phyloP scores from a whole-genome alignment of 2,797 vertebrate genomes.

The Myotis planiceps region DNA sequence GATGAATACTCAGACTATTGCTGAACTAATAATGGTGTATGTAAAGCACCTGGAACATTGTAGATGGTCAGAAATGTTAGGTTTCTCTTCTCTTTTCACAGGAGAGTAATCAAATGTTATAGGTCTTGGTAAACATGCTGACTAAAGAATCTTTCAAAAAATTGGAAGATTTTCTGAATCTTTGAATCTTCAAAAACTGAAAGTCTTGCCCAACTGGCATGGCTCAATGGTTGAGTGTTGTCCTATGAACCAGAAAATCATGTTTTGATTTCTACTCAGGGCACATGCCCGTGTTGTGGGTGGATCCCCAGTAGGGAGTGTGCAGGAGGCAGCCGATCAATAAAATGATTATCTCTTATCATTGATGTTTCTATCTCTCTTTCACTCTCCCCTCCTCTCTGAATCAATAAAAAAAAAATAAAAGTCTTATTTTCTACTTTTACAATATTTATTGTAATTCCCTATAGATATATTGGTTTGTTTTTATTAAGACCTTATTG shows the following conservation, averaged over 20 bases:
- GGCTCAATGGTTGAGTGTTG: too few species aligned
- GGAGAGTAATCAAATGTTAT: background rate
- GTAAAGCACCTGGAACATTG: background rate
- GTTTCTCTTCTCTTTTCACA: background rate
- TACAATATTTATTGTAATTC: background rate
- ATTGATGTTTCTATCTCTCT: too few species aligned
- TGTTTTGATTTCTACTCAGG: too few species aligned
- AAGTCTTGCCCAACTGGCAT: background rate
- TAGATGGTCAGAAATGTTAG: background rate
- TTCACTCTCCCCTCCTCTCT: too few species aligned
- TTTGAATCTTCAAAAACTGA: background rate
- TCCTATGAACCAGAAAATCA: too few species aligned
- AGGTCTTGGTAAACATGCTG: background rate
- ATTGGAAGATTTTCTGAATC: background rate
- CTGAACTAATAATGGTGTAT: background rate
- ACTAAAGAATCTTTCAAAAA: background rate
- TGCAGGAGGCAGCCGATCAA: too few species aligned
- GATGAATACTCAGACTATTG: background rate
- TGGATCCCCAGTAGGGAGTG: too few species aligned
- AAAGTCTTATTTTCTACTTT: background rate
- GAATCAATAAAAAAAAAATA: too few species aligned
- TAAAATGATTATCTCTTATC: too few species aligned
- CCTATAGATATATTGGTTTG: background rate
- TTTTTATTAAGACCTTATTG: conserved; percentile 1
- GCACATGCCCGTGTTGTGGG: too few species aligned